phyloP scores from a whole-genome alignment of 2,113 vertebrate genomes.

The Lamprotornis superbus region DNA sequence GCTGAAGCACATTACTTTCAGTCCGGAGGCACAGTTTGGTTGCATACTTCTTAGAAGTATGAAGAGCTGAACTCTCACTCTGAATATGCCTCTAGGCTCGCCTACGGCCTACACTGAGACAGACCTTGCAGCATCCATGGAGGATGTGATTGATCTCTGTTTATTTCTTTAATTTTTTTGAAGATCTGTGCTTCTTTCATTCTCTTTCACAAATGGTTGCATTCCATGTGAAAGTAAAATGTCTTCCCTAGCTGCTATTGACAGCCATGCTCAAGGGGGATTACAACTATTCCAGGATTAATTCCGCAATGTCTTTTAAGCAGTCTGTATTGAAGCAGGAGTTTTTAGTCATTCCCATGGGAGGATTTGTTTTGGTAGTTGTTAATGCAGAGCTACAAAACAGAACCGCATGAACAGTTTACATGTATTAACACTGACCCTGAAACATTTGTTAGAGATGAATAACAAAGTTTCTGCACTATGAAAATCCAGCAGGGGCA shows the following conservation, averaged over 20 bases:
- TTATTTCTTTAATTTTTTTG: not conserved
- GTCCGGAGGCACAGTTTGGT: not conserved
- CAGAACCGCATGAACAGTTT: not conserved
- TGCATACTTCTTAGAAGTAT: not conserved
- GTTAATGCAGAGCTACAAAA: not conserved
- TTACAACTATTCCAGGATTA: not conserved
- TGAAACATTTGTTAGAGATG: not conserved
- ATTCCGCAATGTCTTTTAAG: not conserved
- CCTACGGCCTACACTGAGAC: not conserved
- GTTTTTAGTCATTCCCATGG: not conserved
- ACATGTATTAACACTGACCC: not conserved
- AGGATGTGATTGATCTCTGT: not conserved
- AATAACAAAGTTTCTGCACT: not conserved
- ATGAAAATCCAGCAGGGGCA: not conserved
- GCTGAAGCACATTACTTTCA: not conserved
- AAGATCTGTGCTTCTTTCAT: not conserved
- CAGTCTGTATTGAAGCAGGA: not conserved
- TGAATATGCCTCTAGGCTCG: not conserved
- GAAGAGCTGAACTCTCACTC: not conserved
- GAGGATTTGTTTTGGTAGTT: not conserved
- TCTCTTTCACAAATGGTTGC: not conserved
- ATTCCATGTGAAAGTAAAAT: not conserved
- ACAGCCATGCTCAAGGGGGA: not conserved
- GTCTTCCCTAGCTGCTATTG: not conserved
- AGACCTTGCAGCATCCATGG: not conserved